A percentile compares a stretch with the other conserved stretches of the same genome.
phyloP scores from a whole-genome alignment of 2,797 vertebrate species.

The Arrhamphus sclerolepis region DNA sequence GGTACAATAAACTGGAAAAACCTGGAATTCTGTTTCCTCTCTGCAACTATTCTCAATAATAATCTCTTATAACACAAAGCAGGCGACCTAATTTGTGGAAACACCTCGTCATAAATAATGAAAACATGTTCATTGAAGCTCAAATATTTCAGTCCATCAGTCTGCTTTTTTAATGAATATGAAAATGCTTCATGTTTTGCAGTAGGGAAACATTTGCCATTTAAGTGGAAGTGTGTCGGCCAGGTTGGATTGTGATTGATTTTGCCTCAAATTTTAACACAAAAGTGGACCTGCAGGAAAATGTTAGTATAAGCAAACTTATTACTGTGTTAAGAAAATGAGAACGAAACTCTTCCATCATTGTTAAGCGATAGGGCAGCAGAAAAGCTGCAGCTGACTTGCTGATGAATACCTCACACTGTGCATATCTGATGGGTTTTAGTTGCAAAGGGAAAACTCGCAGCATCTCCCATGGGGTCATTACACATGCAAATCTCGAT shows the following conservation, averaged over 20 bases:
- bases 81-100: conserved; percentile 28
- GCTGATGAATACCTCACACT: conserved; percentile 62
- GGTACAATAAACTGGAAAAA: not conserved
- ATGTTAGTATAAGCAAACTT: conserved; percentile 2
- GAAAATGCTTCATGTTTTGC: conserved; percentile 14
- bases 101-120: conserved; percentile 36
- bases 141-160: conserved; percentile 21
- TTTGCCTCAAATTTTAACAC: conserved; percentile 8
- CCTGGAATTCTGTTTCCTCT: conserved; percentile 18
- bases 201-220: not conserved
- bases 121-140: conserved; percentile 27
- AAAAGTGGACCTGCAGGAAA: conserved; percentile 10
- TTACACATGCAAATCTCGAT: conserved; percentile 80
- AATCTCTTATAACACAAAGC: not conserved
- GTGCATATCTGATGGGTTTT: conserved; percentile 59
- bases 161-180: conserved; percentile 23
- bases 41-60: conserved; percentile 10
- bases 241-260: conserved; percentile 9
- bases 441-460: conserved; percentile 63
- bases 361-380: conserved; percentile 27
- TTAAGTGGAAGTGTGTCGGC: not conserved
- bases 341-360: conserved; percentile 24
- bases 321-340: conserved; percentile 1
- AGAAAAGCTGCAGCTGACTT: conserved; percentile 32
- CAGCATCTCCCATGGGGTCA: conserved; percentile 62